Percentiles rank a stretch among this genome's conserved stretches.
Evolutionary conservation across 1,140 invertebrate genomes (phyloP).

Genomic region (Eubasilissa regina): DNA sequence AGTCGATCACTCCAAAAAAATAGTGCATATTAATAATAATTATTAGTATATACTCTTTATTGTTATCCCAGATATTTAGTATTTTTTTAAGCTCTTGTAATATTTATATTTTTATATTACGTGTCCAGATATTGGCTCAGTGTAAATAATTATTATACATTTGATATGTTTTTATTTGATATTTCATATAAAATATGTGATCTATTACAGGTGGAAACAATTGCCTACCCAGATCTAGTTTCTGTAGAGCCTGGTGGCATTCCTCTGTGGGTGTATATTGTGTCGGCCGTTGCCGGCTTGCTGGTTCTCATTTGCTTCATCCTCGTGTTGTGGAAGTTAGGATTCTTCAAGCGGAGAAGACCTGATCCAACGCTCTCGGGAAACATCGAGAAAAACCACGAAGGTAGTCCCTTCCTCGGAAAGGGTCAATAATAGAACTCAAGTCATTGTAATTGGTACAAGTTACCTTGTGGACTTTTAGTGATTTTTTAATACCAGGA

Average conservation of each 20-base stretch:
- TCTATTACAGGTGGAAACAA: constrained; percentile 81
- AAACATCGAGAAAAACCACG: constrained; percentile 85
- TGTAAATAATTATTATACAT: no score
- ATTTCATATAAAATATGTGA: constrained; percentile 40
- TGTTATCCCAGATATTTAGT: no score
- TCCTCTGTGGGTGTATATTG: constrained; percentile 87
- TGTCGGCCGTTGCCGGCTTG: constrained; percentile 85
- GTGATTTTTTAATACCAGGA: constrained; percentile 2
- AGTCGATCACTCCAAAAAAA: no score
- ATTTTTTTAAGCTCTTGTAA: no score
- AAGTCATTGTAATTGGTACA: no score
- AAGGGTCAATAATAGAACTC: background rate
- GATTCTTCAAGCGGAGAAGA: constrained; percentile 90
- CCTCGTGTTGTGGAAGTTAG: constrained; percentile 86
- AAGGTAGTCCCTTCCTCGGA: constrained; percentile 72
- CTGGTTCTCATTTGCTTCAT: constrained; percentile 84
- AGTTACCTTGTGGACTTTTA: background rate
- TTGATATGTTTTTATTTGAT: constrained; percentile 1
- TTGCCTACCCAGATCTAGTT: constrained; percentile 84
- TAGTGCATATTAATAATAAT: no score
- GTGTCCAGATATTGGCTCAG: no score
- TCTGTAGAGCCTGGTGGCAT: constrained; percentile 81
- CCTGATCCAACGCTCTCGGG: constrained; percentile 87
- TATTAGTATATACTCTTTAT: no score
- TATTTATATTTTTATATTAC: no score